phyloP scores from a whole-genome alignment of 2,797 vertebrate genomes.

The Podarcis lilfordi region DNA sequence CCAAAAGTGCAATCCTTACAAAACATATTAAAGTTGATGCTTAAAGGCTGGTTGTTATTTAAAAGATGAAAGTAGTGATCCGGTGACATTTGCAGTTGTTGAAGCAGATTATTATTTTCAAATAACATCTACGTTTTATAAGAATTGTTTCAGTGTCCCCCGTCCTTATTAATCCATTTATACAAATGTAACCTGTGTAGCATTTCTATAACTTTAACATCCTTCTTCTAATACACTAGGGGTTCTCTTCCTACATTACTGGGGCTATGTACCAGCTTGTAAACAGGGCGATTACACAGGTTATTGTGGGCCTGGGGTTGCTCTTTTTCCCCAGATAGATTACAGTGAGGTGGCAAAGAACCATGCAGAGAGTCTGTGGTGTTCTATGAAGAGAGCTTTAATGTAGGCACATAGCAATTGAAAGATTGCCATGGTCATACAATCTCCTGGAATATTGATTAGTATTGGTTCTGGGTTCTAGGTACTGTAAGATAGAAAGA shows the following conservation, averaged over 20 bases:
- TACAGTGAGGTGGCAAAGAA: background rate
- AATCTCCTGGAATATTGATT: background rate
- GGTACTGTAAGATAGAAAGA: no score
- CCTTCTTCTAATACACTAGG: background rate
- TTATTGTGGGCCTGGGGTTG: background rate
- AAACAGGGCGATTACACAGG: no score
- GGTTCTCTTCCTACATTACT: background rate
- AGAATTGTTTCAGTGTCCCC: background rate
- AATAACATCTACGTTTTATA: background rate
- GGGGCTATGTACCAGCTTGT: background rate
- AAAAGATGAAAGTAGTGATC: background rate
- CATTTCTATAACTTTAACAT: background rate
- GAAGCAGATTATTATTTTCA: constrained; percentile 17
- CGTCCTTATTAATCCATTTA: background rate
- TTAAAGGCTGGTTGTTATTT: constrained; percentile 17
- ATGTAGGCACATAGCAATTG: background rate
- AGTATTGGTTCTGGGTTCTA: background rate
- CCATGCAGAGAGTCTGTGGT: background rate
- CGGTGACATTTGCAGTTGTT: constrained; percentile 6
- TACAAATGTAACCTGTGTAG: background rate
- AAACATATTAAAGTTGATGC: constrained; percentile 24
- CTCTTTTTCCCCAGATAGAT: background rate
- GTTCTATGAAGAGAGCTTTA: background rate
- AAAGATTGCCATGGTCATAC: background rate
- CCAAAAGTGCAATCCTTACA: constrained; percentile 33